phyloP scores from a whole-genome alignment of 2,888 invertebrate species.

The Aphodius granarius region DNA sequence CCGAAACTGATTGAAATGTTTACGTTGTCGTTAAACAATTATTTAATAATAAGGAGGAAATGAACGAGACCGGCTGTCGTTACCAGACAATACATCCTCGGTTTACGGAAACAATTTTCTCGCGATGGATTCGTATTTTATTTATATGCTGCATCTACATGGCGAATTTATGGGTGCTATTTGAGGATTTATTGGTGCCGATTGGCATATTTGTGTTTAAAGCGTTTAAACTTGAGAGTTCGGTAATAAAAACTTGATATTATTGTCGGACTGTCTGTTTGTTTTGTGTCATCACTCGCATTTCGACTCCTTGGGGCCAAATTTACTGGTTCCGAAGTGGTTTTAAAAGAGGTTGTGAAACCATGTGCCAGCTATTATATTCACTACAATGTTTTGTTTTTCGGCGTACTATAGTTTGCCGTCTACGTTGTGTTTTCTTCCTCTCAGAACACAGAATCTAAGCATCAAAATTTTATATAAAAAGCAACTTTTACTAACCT shows the following conservation, averaged over 20 bases:
- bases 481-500: no score
- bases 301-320: neutral
- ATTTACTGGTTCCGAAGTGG: neutral
- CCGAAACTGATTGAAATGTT: neutral
- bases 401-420: no score
- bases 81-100: neutral
- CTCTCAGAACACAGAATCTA: no score
- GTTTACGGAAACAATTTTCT: neutral
- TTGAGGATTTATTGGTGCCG: neutral
- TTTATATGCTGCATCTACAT: neutral
- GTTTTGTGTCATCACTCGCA: neutral
- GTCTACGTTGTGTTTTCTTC: no score
- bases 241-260: neutral
- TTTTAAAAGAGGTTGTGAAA: neutral
- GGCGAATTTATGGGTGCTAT: neutral
- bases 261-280: neutral
- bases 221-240: neutral
- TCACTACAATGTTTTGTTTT: no score
- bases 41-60: neutral
- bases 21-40: neutral
- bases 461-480: no score
- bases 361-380: neutral
- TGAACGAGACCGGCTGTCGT: neutral
- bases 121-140: neutral
- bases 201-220: neutral